phyloP scores from a whole-genome alignment of 2,113 vertebrate genomes.

The Sinocyclocheilus grahami region DNA sequence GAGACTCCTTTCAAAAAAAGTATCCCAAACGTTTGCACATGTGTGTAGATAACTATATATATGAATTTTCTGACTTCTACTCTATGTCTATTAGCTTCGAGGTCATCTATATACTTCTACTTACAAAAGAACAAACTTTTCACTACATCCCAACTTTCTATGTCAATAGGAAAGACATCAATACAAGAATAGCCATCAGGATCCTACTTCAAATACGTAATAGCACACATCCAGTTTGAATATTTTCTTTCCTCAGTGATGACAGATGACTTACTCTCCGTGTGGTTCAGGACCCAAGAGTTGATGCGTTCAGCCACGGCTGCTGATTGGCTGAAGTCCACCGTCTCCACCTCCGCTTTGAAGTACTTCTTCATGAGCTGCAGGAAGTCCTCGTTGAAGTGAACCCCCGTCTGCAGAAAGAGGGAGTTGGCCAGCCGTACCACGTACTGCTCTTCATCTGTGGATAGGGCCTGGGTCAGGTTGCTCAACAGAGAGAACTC shows the following conservation, averaged over 20 bases:
- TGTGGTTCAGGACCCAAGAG: conserved; percentile 95
- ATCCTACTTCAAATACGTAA: too few relatives aligned
- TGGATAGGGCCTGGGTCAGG: conserved; percentile 78
- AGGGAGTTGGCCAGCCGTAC: conserved; percentile 90
- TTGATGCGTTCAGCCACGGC: conserved; percentile 90
- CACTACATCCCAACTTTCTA: not conserved
- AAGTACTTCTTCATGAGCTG: conserved; percentile 91
- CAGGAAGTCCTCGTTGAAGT: conserved; percentile 88
- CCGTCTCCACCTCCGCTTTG: conserved; percentile 83
- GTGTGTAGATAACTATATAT: not conserved
- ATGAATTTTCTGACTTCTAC: not conserved
- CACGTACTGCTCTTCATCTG: conserved; percentile 82
- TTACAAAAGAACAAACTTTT: not conserved
- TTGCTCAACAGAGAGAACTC: conserved; percentile 90
- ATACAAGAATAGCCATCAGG: not conserved
- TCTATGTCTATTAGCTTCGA: not conserved
- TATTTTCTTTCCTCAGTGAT: not conserved
- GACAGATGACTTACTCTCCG: conserved; percentile 84
- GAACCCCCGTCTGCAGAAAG: conserved; percentile 88
- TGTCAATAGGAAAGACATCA: not conserved
- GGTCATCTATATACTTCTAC: not conserved
- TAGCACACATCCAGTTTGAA: not conserved
- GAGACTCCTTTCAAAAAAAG: not conserved
- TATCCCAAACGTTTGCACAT: not conserved
- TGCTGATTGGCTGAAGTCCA: conserved; percentile 88